Conservation (phyloP, 1,140 invertebrate species). For the Drosophila yakuba region DNA sequence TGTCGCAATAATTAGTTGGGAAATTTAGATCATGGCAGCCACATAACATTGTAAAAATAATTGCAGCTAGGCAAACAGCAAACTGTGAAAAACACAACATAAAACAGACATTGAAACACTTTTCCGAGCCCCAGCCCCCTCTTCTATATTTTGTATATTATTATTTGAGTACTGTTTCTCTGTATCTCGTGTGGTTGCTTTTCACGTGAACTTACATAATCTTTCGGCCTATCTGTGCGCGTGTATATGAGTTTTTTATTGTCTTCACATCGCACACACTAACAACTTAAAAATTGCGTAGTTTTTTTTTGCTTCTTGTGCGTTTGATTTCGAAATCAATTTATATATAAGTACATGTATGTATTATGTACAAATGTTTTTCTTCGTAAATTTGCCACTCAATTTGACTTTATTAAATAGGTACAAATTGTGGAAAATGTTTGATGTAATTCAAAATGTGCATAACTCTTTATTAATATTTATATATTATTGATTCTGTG, state of each 20-base stretch:
- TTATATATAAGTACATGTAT: conserved; percentile 21
- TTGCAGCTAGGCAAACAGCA: conserved; percentile 57
- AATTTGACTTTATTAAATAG: conserved; percentile 36
- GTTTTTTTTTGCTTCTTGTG: conserved; percentile 41
- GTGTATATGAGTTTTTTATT: conserved; percentile 9
- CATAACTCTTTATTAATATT: too few species aligned
- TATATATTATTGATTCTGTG: too few species aligned
- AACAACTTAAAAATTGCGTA: conserved; percentile 35
- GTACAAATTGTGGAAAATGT: neutral
- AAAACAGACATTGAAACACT: conserved; percentile 49
- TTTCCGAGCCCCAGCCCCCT: conserved; percentile 6
- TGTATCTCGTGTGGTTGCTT: conserved; percentile 43
- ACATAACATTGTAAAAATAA: conserved; percentile 74
- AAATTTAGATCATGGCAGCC: conserved; percentile 77
- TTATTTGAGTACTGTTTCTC: conserved; percentile 23
- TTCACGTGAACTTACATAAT: conserved; percentile 69
- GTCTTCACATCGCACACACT: conserved; percentile 14
- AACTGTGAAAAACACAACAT: conserved; percentile 27
- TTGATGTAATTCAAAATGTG: too few species aligned
- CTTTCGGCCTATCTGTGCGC: conserved; percentile 1
- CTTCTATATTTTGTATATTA: conserved; percentile 16
- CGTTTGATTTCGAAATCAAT: conserved; percentile 64
- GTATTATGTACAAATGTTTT: conserved; percentile 30
- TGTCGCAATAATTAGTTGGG: conserved; percentile 73
- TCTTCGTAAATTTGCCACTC: conserved; percentile 53